Evolutionary conservation across 2,797 vertebrate genomes (phyloP), one percentile per base, ranked within the genome.

Genomic region (Nothura maculosa): DNA sequence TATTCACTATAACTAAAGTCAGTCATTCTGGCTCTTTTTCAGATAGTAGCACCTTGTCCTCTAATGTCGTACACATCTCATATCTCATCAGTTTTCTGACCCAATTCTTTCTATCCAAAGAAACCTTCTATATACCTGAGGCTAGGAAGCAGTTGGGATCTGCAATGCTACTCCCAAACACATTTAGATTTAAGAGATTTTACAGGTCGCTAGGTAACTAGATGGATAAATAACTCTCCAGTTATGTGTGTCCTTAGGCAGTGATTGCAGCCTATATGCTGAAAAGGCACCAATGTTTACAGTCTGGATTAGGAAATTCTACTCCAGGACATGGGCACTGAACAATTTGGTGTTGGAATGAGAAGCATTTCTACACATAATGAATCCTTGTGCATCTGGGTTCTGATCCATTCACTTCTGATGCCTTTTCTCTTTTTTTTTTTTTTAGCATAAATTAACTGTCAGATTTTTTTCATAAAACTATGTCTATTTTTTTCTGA

Each of bases 161-260:
- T 40, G 36, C 50, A 61, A 21, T 76, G 21, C 24, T 17, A 32
- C 10, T 34, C n/a, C 4, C 15, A n/a, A 45, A n/a, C 13, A 21
- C 20, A 25, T 14, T 27, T 52, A 52, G 50, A 52, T 52, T 21
- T 34, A 27, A 32, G 58, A 1, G 5, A 50, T 10, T 4, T 7
- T 34, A 54, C 12, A 10, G 47, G 32, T 28, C 19, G 5, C 21
- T 75, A 5, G 75, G 62, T 45, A 72, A 6, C 2, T 62, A 10
- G 47, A 32, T 27, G 18, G 6, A 18, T 72, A 8, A 80, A 58
- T 45, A 67, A 6, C 2, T 62, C 28, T 61, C 36, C n/a, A 67
- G 0, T 11, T 16, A 24, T 16, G 14, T 9, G 50, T 60, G 12
- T 45, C 52, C 15, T 1, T 11, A 3, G 32, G 25, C 15, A 62